phyloP scores from a whole-genome alignment of 2,113 vertebrate species.

The Pituophis catenifer region DNA sequence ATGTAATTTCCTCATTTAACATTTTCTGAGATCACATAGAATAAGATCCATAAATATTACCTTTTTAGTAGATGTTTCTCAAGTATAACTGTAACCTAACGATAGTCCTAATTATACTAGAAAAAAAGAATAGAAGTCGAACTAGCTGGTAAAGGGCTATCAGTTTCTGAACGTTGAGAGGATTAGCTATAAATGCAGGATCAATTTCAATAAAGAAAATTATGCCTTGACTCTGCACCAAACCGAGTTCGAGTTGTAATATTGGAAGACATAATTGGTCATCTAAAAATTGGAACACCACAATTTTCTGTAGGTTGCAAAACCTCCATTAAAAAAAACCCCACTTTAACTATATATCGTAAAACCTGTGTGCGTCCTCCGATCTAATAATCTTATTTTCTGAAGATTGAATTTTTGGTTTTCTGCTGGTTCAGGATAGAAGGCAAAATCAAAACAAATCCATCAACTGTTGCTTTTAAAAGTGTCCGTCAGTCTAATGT shows the following conservation, averaged over 20 bases:
- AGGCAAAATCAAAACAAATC: slow-evolving; percentile 21
- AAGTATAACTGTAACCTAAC: background rate
- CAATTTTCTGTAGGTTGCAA: background rate
- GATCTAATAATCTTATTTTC: background rate
- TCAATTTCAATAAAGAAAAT: background rate
- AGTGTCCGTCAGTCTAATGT: slow-evolving; percentile 48
- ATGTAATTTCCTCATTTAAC: background rate
- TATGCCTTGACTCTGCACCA: background rate
- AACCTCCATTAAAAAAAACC: background rate
- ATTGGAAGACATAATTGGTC: background rate
- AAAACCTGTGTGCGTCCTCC: background rate
- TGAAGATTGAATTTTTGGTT: background rate
- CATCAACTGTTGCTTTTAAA: slow-evolving; percentile 10
- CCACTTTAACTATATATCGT: background rate
- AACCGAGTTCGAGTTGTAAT: background rate
- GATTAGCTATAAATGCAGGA: background rate
- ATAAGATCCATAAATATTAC: background rate
- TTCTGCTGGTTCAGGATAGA: background rate
- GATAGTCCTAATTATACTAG: background rate
- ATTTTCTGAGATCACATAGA: background rate
- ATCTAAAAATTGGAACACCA: background rate
- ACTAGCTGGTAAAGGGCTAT: background rate
- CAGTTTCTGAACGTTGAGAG: background rate
- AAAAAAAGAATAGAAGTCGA: background rate
- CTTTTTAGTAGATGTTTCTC: background rate